Base-by-base conservation (phyloP, 2,888 invertebrate species). In the Acrobasis suavella region DNA sequence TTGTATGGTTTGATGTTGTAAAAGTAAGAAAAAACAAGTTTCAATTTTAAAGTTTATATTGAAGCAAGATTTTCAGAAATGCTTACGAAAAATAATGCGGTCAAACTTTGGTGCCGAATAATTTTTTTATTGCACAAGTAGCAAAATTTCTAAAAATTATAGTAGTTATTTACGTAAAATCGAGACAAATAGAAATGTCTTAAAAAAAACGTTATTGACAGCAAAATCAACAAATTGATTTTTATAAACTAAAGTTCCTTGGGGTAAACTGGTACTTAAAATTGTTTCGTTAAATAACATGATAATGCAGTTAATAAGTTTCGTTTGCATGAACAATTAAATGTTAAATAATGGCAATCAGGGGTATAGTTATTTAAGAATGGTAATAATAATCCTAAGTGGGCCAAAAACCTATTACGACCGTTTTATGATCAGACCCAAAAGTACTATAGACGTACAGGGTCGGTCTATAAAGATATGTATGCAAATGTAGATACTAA, bases 311-410 rank as follows among this genome's bases (percentile, higher is more conserved):
- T 58, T 62, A 64, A 63, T 60, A 49, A 49, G 60, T 42, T 10
- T 51, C 60, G 63, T 63, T 66, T 61, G 46, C 63, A 66, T 65
- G 61, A 59, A 54, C 65, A 65, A 60, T 62, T 63, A 62, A 65
- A 66, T 60, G 62, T 46, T 65, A 51, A 50, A 58, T 39, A 52
- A 52, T 46, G 52, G 42, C 22, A 22, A 22, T 5, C 2, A 22
- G 5, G 22, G 22, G 22, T 32, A 39, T 42, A 15, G 6, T 1
- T 52, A 14, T 54, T 46, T 46, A 22, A 2, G 22, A 3, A 52
- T 60, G 42, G 42, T 50, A 46, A 42, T 46, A 16, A 60, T 52
- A 37, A 52, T 60, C 15, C 14, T 61, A 61, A 46, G 8, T 51
- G 54, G 42, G 46, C 46, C 22, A 61, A 60, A 50, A 50, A 15